phyloP scores from a whole-genome alignment of 2,113 vertebrate genomes.

The Nycticryphes semicollaris region DNA sequence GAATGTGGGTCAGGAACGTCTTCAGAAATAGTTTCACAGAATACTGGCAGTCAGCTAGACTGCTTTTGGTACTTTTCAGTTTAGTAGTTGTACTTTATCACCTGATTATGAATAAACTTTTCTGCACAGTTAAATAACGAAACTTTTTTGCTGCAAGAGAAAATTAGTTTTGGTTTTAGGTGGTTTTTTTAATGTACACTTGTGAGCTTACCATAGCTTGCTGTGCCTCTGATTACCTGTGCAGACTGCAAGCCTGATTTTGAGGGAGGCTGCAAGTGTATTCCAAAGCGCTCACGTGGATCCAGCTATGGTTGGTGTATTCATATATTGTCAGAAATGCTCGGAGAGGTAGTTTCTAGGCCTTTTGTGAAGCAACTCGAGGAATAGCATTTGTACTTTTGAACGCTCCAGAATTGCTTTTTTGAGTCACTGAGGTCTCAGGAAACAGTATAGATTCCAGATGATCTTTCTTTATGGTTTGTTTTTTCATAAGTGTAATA shows the following conservation, averaged over 20 bases:
- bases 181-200: not conserved
- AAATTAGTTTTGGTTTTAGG: not conserved
- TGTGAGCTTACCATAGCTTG: not conserved
- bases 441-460: not conserved
- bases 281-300: not conserved
- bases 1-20: not conserved
- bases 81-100: not conserved
- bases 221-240: not conserved
- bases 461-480: not conserved
- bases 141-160: not conserved
- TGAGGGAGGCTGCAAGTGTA: not conserved
- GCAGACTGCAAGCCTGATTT: not conserved
- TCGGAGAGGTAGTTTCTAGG: not conserved
- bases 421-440: not conserved
- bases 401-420: not conserved
- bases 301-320: not conserved
- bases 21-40: not conserved
- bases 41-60: not conserved
- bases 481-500: not conserved
- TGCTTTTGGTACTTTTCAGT: not conserved
- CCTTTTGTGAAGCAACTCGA: not conserved
- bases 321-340: not conserved
- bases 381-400: not conserved
- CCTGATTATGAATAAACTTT: not conserved
- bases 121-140: not conserved